phyloP scores from a whole-genome alignment of 1,140 invertebrate genomes.

The Drosophila murphyi region DNA sequence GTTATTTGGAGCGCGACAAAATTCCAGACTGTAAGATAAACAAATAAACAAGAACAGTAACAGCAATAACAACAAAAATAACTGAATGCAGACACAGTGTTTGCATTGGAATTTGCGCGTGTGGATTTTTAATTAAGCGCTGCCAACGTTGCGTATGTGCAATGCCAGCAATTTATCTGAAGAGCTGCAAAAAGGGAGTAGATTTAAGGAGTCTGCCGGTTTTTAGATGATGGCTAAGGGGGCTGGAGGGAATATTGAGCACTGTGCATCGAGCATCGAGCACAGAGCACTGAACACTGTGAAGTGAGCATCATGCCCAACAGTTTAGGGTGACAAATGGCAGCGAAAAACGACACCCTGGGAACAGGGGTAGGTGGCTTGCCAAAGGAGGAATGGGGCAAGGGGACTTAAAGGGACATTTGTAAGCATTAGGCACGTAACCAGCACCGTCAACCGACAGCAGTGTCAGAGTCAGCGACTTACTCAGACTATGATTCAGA shows the following conservation, averaged over 20 bases:
- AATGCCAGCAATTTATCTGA: constrained; percentile 53
- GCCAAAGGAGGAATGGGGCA: background rate
- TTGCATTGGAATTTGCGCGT: constrained; percentile 70
- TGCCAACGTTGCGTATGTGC: constrained; percentile 63
- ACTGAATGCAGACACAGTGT: constrained; percentile 54
- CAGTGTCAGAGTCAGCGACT: background rate
- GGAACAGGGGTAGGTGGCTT: background rate
- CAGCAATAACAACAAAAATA: constrained; percentile 2
- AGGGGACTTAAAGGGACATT: constrained; percentile 45
- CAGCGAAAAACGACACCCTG: constrained; percentile 28
- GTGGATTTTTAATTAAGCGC: constrained; percentile 70
- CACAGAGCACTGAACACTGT: constrained; percentile 3
- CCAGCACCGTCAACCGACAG: constrained; percentile 26
- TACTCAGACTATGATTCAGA: constrained; percentile 16
- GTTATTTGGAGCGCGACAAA: constrained; percentile 65
- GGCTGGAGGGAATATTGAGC: too few species aligned
- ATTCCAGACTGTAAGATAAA: constrained; percentile 21
- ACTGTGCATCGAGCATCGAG: too few species aligned
- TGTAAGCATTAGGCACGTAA: constrained; percentile 71
- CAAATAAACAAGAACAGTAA: constrained; percentile 17
- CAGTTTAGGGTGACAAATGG: constrained; percentile 69
- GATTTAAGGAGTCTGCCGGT: constrained; percentile 8
- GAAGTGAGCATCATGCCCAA: constrained; percentile 38
- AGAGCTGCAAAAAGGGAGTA: background rate
- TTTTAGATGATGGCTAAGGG: too few species aligned